Percentiles rank a stretch among this genome's conserved stretches.
Conservation (phyloP, 2,888 invertebrate species). For the Dioctria linearis region DNA sequence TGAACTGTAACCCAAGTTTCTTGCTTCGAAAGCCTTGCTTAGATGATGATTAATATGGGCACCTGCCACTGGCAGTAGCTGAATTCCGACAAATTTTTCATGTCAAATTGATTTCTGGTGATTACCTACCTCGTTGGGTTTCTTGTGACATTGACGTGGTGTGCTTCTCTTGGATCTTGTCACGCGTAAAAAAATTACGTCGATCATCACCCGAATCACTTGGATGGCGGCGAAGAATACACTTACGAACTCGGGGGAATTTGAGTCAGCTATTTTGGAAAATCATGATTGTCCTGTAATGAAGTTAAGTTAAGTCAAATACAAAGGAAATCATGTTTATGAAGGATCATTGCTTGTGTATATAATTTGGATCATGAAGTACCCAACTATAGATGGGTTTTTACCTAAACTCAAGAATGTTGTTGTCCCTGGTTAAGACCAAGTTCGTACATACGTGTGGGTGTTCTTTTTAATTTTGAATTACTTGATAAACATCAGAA, state of each 20-base stretch:
- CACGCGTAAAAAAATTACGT: neutral
- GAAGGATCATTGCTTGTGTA: too few species aligned
- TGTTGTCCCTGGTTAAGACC: neutral
- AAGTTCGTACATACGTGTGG: neutral
- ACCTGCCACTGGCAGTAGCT: slow-evolving; percentile 15
- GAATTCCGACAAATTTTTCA: slow-evolving; percentile 28
- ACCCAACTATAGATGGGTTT: too few species aligned
- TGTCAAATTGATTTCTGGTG: neutral
- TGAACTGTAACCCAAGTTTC: slow-evolving; percentile 6
- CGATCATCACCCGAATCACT: neutral
- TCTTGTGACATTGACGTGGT: neutral
- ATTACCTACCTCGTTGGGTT: neutral
- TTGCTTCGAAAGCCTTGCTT: neutral
- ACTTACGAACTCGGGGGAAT: neutral
- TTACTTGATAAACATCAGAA: neutral
- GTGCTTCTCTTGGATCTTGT: neutral
- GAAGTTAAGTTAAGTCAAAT: neutral
- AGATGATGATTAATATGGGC: slow-evolving; percentile 25
- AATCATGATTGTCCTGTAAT: too few species aligned
- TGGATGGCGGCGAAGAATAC: neutral
- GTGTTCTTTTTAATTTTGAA: neutral
- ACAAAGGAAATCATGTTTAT: neutral
- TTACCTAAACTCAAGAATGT: neutral
- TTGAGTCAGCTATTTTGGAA: too few species aligned
- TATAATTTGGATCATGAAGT: too few species aligned